Base-by-base conservation (phyloP, 2,113 vertebrate genomes). In the Telmatochromis bifrenatus region DNA sequence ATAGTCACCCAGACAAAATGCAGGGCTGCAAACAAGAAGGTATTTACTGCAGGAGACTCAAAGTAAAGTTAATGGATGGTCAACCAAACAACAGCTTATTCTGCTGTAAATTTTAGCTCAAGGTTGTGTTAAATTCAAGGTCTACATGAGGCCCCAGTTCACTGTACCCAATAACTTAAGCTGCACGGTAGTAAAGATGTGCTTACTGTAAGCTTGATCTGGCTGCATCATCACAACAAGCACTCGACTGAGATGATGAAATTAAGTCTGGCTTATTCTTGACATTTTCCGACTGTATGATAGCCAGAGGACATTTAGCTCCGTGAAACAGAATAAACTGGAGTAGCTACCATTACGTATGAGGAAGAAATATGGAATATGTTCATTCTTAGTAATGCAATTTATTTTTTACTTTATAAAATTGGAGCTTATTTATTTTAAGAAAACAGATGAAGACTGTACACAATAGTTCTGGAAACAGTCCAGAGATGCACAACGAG, bases 241-340 rank as follows among this genome's bases (percentile, higher is more conserved):
- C 84, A 75, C 51, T 87, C 35, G 35, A 80, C 45, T 84, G 80
- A 83, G 45, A 83, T 85, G 84, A 90, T 90, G 47, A 81, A 53
- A 89, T 91, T 81, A 65, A 81, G 75, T 89, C 56, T 33, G 23
- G 55, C 75, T 79, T 81, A 13, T 19, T 19, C 87, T 88, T 49
- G 55, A 87, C 51, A 87, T 79, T 83, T 85, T 85, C 58, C 3
- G 45, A 77, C 17, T 33, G 28, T 58, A 42, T 84, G 31, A 88
- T 54, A 56, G 55, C 54, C 62, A 53, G 54, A 56, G 39, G 58
- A 87, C 70, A 75, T 83, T 56, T 45, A n/a, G 26, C 45, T 7
- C 73, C 0, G 17, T 77, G 26, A n/a, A 77, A 77, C 42, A 51
- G 26, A 77, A 51, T 51, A 77, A 77, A 33, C 45, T n/a, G 26